A percentile compares a stretch with the other conserved stretches of the same genome.
These are phyloP conservation scores for Jaculus jaculus DNA, from an alignment of 2,113 vertebrate genomes.

Conservation along the genomic window DNA sequence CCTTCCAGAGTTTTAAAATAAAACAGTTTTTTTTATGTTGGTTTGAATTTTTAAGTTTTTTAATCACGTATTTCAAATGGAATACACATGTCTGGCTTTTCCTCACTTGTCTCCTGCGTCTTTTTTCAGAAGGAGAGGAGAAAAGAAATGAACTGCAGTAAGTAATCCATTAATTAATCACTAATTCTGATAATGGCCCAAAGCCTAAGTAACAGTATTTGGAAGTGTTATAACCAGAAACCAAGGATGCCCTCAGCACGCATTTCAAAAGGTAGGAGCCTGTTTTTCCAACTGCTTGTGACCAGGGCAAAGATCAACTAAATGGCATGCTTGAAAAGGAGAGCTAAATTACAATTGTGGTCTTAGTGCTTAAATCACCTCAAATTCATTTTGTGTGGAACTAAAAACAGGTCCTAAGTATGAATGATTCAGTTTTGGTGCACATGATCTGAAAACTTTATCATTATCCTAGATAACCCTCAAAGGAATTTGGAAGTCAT, in stretches of 20 bases:
- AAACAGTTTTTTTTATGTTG: slow-evolving; percentile 92
- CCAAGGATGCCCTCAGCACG: slow-evolving; percentile 12
- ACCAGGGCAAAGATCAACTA: not conserved
- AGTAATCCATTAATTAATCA: slow-evolving; percentile 85
- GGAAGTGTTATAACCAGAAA: slow-evolving; percentile 65
- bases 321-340: slow-evolving; percentile 27
- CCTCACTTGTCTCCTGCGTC: slow-evolving; percentile 78
- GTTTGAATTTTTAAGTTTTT: slow-evolving; percentile 96
- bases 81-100: slow-evolving; percentile 85
- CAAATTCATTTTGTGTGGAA: slow-evolving; percentile 35
- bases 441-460: slow-evolving; percentile 16
- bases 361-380: not conserved
- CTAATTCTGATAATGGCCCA: slow-evolving; percentile 74
- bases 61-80: slow-evolving; percentile 90
- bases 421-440: slow-evolving; percentile 39
- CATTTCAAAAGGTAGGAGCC: slow-evolving; percentile 10
- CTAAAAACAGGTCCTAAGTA: slow-evolving; percentile 33
- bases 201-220: slow-evolving; percentile 69
- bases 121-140: slow-evolving; percentile 79
- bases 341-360: slow-evolving; percentile 37
- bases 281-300: slow-evolving; percentile 34
- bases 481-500: slow-evolving; percentile 37
- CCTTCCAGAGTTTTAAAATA: slow-evolving; percentile 94
- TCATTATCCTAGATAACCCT: slow-evolving; percentile 27
- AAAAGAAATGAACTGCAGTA: slow-evolving; percentile 79